Base-by-base conservation (phyloP, 2,888 invertebrate genomes). In the Leistus spinibarbis region DNA sequence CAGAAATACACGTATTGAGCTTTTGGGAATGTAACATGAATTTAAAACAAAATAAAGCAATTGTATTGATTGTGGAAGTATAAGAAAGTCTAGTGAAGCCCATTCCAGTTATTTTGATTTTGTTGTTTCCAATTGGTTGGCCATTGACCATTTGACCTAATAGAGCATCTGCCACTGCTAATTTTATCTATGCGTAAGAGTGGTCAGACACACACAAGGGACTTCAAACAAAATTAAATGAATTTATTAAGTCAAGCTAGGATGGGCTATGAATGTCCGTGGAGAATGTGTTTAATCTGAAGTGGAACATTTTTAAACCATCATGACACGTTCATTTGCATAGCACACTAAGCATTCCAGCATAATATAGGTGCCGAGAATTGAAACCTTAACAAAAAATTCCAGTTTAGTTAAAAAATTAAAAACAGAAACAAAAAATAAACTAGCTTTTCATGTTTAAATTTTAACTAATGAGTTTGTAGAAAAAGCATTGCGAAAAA, bases 271-370 rank as follows among this genome's bases (percentile, higher is more conserved):
- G 54, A 27, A 9, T 19, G 53, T 53, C 73, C 66, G 57, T 60
- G 22, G 67, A 67, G 66, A 60, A 66, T 67, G 57, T 67, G 67
- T 73, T 73, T 73, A 73, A 73, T 67, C 67, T 67, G 73, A 67
- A 73, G 73, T 67, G 67, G 83, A 54, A 86, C 88, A 4, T 81
- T 91, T 24, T 89, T 81, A 90, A 89, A 20, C 20, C 60, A 60
- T 22, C 19, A 7, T 10, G 60, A 22, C 78, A 88, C 87, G 76
- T 85, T 60, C 89, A 89, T 77, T 83, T 89, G 63, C 87, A 89
- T 22, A 88, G 88, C 77, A 88, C 67, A 54, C 64, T 72, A 54
- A 63, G 57, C 65, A 69, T 27, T 69, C 40, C 53, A 54, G 22
- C 20, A 54, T 54, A 53, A 53, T 70, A 63, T 20, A 57, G 23